phyloP scores from a whole-genome alignment of 92 coral and sea anemone species.

The Porites cylindrica region DNA sequence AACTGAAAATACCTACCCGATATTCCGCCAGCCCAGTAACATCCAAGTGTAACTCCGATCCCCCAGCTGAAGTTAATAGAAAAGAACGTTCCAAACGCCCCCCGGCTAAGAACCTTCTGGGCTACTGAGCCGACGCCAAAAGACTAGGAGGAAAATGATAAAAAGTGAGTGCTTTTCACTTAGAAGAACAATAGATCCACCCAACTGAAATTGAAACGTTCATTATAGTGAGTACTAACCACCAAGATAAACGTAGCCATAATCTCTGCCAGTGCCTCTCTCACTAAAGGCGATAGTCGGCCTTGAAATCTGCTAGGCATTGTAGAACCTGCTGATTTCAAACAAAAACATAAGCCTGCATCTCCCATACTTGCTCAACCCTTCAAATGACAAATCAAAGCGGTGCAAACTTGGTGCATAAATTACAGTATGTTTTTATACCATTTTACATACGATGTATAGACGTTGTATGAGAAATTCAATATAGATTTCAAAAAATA shows the following conservation, averaged over 20 bases:
- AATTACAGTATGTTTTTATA: too few relatives aligned
- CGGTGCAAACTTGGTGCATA: too few relatives aligned
- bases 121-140: conserved; percentile 93
- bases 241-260: conserved; percentile 82
- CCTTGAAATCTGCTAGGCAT: conserved; percentile 33
- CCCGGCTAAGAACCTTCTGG: conserved; percentile 80
- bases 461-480: too few relatives aligned
- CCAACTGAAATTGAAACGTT: neutral
- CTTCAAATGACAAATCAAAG: too few relatives aligned
- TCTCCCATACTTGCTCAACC: too few relatives aligned
- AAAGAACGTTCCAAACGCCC: conserved; percentile 77
- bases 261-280: conserved; percentile 82
- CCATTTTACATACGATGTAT: too few relatives aligned
- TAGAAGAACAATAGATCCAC: neutral
- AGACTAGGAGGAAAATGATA: conserved; percentile 37
- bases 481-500: too few relatives aligned
- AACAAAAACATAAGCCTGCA: neutral
- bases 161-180: neutral
- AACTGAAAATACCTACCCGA: conserved; percentile 69
- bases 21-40: conserved; percentile 94
- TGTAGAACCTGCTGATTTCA: neutral
- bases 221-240: conserved; percentile 52
- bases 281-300: conserved; percentile 64
- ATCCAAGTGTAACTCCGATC: conserved; percentile 87
- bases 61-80: conserved; percentile 94